These are phyloP conservation scores for Jacana jacana DNA, from an alignment of 2,113 vertebrate genomes.

Conservation along the genomic window DNA sequence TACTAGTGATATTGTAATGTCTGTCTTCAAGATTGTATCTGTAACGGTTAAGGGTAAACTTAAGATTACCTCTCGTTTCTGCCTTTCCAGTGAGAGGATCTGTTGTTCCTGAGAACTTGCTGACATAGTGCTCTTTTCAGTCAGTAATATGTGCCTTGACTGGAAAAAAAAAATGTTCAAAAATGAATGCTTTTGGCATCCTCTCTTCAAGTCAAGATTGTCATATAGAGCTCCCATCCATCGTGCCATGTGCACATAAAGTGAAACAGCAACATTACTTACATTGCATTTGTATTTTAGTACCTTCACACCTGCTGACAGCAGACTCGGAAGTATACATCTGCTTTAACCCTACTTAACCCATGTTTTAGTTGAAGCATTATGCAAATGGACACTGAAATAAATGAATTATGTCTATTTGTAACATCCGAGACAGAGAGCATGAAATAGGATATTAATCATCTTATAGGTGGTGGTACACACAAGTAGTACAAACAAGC, in stretches of 20 bases:
- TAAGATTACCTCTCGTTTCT: conserved; percentile 72
- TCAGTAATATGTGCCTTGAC: conserved; percentile 1
- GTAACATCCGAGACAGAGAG: background rate
- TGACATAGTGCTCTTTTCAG: conserved; percentile 41
- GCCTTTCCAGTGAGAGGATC: conserved; percentile 70
- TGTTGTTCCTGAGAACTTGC: conserved; percentile 49
- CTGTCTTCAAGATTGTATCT: background rate
- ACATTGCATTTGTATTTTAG: background rate
- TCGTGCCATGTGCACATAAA: background rate
- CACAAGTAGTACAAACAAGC: background rate
- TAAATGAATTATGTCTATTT: background rate
- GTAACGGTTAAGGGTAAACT: background rate
- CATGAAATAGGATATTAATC: background rate
- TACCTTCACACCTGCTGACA: background rate
- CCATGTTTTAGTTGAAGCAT: background rate
- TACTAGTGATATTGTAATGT: background rate
- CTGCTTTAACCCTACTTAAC: background rate
- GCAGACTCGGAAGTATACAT: background rate
- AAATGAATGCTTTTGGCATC: background rate
- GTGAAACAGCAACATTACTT: background rate
- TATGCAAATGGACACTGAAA: background rate
- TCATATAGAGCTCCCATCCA: background rate
- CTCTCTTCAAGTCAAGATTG: background rate
- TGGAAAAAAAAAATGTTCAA: background rate
- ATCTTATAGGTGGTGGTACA: background rate